Evolutionary conservation across 1,140 invertebrate species (phyloP).

Genomic region (Nasonia giraulti): DNA sequence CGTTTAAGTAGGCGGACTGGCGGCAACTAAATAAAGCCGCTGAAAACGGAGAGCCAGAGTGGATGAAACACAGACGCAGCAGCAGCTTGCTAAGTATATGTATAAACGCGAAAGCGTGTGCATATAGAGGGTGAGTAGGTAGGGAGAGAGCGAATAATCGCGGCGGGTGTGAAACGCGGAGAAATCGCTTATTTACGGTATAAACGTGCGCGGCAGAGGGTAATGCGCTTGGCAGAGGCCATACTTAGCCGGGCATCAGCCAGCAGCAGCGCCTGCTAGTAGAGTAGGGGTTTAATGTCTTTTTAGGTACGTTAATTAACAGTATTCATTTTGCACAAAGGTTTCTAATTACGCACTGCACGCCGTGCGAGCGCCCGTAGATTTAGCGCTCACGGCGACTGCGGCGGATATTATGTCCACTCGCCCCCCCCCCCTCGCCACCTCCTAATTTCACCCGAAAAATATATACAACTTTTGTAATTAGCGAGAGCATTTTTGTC

Average conservation of each 20-base stretch:
- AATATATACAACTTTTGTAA: background rate
- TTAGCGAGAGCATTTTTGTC: background rate
- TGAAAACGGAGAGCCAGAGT: slow-evolving; percentile 1
- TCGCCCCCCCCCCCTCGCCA: background rate
- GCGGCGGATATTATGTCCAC: slow-evolving; percentile 51
- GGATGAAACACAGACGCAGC: slow-evolving; percentile 19
- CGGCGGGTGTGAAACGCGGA: slow-evolving; percentile 64
- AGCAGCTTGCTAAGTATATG: slow-evolving; percentile 10
- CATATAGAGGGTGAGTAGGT: slow-evolving; percentile 38
- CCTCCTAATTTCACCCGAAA: background rate
- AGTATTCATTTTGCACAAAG: slow-evolving; percentile 78
- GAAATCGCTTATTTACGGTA: slow-evolving; percentile 67
- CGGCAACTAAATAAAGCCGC: slow-evolving; percentile 34
- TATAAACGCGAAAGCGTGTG: slow-evolving; percentile 34
- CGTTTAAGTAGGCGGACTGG: slow-evolving; percentile 43
- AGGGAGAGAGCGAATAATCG: background rate
- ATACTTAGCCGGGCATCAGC: slow-evolving; percentile 71
- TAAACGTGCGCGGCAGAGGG: slow-evolving; percentile 55
- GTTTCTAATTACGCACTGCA: slow-evolving; percentile 77
- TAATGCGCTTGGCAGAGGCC: slow-evolving; percentile 64
- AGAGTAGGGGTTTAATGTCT: slow-evolving; percentile 72
- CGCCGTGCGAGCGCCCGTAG: slow-evolving; percentile 65
- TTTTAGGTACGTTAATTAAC: slow-evolving; percentile 77
- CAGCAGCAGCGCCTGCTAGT: slow-evolving; percentile 34
- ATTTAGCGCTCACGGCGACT: slow-evolving; percentile 65